Evolutionary conservation across 2,888 invertebrate genomes (phyloP), one percentile per base, ranked within the genome.

Genomic region (Lycophotia porphyrea): DNA sequence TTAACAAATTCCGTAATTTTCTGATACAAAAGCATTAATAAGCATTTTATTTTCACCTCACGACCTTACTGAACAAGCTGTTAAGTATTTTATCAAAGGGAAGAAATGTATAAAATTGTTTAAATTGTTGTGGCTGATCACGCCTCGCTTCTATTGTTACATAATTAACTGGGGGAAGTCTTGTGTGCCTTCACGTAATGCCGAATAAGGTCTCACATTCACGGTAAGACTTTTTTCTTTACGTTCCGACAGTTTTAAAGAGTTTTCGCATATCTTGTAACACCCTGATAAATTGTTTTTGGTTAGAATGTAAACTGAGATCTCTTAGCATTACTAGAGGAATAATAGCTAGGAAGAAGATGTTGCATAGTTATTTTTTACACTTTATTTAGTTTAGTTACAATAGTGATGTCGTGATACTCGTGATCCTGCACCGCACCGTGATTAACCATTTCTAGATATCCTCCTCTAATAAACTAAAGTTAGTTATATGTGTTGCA

Each of bases 51-150:
- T 86, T 87, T 87, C 82, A 76, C 85, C 79, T 82, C 86, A 87
- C 88, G 85, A 89, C 75, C 81, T 78, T 69, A 78, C 81, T 84
- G 91, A 92, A 92, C 91, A 89, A 93, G 91, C 90, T 91, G 92
- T 91, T 92, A 90, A 90, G 84, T 87, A 87, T 88, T 88, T 84
- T 84, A 90, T 89, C 87, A 89, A 90, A 90, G 82, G 80, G 86
- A 85, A 86, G 76, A 86, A 84, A 84, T 77, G 82, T 81, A 80
- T 81, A 64, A 82, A 83, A 82, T 88, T 81, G 78, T 84, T 44
- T 24, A 73, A 73, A 73, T 73, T 72, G 47, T 55, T 44, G 60
- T 65, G 49, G 71, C 49, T 61, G 81, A 86, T 88, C 89, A 87
- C 88, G 90, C 52, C 52, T 52, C n/a, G 52, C 69, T 60, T 78